phyloP scores from a whole-genome alignment of 2,113 vertebrate genomes.

The Vulpes vulpes region DNA sequence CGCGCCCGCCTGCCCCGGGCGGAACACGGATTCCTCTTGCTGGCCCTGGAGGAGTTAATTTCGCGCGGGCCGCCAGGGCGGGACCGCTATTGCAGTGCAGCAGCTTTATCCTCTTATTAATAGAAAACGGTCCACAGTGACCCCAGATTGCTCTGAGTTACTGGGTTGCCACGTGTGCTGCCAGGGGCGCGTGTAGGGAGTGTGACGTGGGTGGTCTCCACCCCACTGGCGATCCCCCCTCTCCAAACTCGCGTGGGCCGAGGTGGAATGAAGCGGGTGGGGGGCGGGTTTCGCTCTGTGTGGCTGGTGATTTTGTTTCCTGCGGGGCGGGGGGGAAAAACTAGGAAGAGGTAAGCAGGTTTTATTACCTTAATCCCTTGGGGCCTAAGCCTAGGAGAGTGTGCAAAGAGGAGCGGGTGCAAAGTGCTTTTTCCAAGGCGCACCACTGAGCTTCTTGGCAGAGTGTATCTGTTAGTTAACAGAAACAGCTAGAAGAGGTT shows the following conservation, averaged over 20 bases:
- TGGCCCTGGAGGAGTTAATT: conserved; percentile 83
- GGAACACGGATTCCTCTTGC: conserved; percentile 40
- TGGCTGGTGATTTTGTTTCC: background rate
- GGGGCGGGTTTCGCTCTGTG: background rate
- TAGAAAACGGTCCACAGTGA: conserved; percentile 82
- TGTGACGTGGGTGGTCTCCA: background rate
- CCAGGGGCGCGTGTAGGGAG: conserved; percentile 77
- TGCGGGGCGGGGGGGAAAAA: background rate
- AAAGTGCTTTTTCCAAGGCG: conserved; percentile 47
- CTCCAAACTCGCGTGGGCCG: background rate
- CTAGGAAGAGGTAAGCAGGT: conserved; percentile 47
- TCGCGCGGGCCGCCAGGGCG: conserved; percentile 65
- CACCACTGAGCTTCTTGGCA: conserved; percentile 55
- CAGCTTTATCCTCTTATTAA: conserved; percentile 89
- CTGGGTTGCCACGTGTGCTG: conserved; percentile 72
- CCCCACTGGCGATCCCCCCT: background rate
- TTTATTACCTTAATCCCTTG: conserved; percentile 61
- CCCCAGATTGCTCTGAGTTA: conserved; percentile 76
- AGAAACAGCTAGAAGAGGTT: conserved; percentile 39
- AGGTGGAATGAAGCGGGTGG: background rate
- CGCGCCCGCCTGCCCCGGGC: conserved; percentile 19
- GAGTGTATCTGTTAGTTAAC: conserved; percentile 36
- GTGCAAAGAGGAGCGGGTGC: conserved; percentile 4
- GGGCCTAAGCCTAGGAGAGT: background rate
- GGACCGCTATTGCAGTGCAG: conserved; percentile 81